Percentiles rank a stretch among this genome's conserved stretches.
These are phyloP conservation scores for Lymantria monacha DNA, from an alignment of 2,888 invertebrate genomes.

Conservation along the genomic window DNA sequence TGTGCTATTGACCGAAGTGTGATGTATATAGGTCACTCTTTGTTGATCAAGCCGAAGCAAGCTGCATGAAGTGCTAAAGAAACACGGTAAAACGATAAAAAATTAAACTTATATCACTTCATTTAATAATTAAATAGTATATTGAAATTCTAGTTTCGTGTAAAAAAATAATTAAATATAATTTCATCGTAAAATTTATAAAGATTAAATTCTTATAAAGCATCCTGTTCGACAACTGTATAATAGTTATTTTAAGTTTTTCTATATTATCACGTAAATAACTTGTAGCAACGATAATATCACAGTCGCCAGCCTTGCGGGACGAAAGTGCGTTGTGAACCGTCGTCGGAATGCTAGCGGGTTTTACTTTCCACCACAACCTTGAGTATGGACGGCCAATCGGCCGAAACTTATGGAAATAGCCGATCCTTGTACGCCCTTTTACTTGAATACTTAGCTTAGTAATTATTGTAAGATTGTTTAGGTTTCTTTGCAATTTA, in stretches of 20 bases:
- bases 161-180: neutral
- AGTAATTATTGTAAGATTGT: neutral
- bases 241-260: slow-evolving; percentile 2
- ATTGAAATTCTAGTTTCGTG: too few species aligned
- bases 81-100: too few species aligned
- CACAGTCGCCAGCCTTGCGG: slow-evolving; percentile 55
- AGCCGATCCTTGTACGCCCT: slow-evolving; percentile 37
- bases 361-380: slow-evolving; percentile 56
- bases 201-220: neutral
- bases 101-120: too few species aligned
- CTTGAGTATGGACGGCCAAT: slow-evolving; percentile 42
- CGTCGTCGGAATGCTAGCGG: slow-evolving; percentile 58
- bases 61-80: too few species aligned
- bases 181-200: neutral
- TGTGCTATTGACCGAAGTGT: too few species aligned
- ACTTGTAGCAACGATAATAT: slow-evolving; percentile 23
- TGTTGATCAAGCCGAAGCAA: too few species aligned
- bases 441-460: slow-evolving; percentile 11
- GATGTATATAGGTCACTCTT: too few species aligned
- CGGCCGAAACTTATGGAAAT: slow-evolving; percentile 50
- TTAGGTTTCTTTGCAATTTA: neutral
- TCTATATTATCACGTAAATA: slow-evolving; percentile 10
- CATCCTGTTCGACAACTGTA: neutral
- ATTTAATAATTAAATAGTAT: too few species aligned
- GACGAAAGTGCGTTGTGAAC: slow-evolving; percentile 60